phyloP scores from a whole-genome alignment of 53 echinoderm and acorn worm genomes.

The Crossaster papposus region DNA sequence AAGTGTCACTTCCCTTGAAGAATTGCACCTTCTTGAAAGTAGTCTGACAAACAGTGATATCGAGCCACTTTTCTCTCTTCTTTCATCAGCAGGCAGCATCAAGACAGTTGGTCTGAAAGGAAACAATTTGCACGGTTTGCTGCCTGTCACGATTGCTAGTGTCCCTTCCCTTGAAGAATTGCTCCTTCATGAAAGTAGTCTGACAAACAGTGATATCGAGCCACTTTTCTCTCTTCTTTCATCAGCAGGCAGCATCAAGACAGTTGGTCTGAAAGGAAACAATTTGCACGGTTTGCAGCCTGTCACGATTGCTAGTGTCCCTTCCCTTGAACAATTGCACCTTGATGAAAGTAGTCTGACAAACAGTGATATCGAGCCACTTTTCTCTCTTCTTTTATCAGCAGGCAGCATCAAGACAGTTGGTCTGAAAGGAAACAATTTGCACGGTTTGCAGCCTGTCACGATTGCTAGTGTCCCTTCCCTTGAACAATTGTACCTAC shows the following conservation, averaged over 20 bases:
- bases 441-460: neutral
- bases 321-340: neutral
- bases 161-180: neutral
- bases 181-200: neutral
- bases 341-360: constrained; percentile 1
- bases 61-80: neutral
- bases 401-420: neutral
- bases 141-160: neutral
- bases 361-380: neutral
- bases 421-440: constrained; percentile 13
- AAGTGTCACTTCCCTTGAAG: no score
- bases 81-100: constrained; percentile 10
- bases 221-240: neutral
- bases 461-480: no score
- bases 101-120: neutral
- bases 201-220: constrained; percentile 1
- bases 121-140: neutral
- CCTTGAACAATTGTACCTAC: no score
- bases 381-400: constrained; percentile 14
- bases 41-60: constrained; percentile 12
- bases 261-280: neutral
- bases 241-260: neutral
- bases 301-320: neutral
- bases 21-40: no score
- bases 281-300: neutral